Evolutionary conservation across 2,888 invertebrate genomes (phyloP), one percentile per base, ranked within the genome.

Genomic region (Meloe dianella): DNA sequence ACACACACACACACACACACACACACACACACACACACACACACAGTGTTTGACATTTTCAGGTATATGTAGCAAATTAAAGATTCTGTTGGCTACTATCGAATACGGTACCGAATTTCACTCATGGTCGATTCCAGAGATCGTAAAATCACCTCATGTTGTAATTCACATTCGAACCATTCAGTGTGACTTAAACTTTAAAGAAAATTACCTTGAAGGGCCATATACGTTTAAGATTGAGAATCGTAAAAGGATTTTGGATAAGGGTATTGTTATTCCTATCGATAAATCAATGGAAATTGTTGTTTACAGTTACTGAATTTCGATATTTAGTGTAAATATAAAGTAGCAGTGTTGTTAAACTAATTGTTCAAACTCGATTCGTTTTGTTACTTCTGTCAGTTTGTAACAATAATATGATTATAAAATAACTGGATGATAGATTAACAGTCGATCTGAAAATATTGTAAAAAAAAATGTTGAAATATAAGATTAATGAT

Each of bases 121-220:
- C 73, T 73, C 78, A 75, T 77, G 77, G 76, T 71, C 77, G 78
- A 71, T 73, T 76, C 75, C 78, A 77, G 77, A 79, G 78, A 77
- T 77, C 75, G 78, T 76, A 75, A 77, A 77, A 79, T 77, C 76
- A 74, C 76, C 75, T 73, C 73, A 71, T 73, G 78, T 77, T 78
- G 80, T 80, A 80, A 80, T 79, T 81, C 73, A 80, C 81, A 81
- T 78, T 80, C 76, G 79, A 80, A 77, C 78, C 79, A 75, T 80
- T 81, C 78, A 72, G 74, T 71, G 80, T 80, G 80, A 81, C 81
- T 81, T 78, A 75, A 77, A 75, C 74, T 69, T 73, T 74, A 77
- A 77, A 78, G 80, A 79, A 80, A 79, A 80, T 80, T 80, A 80
- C 80, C 78, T 79, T 76, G 74, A 77, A 75, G 73, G 76, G 73